Evolutionary conservation across 2,113 vertebrate species (phyloP), one percentile per base, ranked within the genome.

Genomic region (Triplophysa tibetana): DNA sequence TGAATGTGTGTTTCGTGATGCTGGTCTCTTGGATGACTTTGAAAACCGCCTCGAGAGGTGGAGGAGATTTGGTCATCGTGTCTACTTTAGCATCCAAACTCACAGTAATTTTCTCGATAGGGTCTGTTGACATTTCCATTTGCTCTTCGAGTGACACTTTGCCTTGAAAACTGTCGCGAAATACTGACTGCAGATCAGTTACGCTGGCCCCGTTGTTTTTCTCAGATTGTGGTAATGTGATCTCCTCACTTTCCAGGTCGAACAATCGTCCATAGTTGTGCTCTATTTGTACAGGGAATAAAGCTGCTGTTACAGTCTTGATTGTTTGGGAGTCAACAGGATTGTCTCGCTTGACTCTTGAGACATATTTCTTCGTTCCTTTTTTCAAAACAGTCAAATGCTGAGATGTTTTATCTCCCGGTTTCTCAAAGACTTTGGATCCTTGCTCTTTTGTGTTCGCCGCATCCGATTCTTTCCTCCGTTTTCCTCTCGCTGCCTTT

Each of bases 221-320:
- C 11, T 85, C 58, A 24, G 82, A 65, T 45, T 62, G 33, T 76
- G 41, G 77, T 69, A 85, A 38, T 19, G 80, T 85, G 3, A 78
- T 85, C 54, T 85, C 80, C 54, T 85, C 77, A 63, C 66, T 79
- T 21, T 82, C 60, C 1, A 75, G 23, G 50, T 85, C 83, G 5
- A 33, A 65, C 83, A 74, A 87, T 83, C 70, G 88, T 48, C 91
- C 92, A 54, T 93, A 93, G 77, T 89, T 90, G 80, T 93, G 92
- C 63, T 93, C 92, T 64, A 88, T 87, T 43, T 91, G 90, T 62
- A 91, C 66, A 8, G 80, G 81, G 45, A 83, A 88, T 1, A 77
- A 86, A 0, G 87, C 84, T 9, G 90, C 85, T 0, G 89, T 90
- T 19, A 88, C 87, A 0, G 87, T 85, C 67, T 86, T 89, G 33